Base-by-base conservation (phyloP, 1,140 invertebrate genomes). In the Metaphire vulgaris region DNA sequence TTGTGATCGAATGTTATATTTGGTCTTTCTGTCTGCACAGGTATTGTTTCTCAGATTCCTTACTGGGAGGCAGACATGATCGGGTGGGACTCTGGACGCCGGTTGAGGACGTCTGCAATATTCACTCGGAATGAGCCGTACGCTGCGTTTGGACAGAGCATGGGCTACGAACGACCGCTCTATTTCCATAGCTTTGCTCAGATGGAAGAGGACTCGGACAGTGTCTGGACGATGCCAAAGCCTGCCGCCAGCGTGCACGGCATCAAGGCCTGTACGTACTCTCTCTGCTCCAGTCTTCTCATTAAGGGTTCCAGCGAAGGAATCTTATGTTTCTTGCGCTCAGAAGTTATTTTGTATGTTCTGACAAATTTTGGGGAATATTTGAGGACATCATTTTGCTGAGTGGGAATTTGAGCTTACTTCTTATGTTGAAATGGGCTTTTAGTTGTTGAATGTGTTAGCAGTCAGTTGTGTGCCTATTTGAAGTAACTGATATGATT, bases 131-230 rank as follows among this genome's bases (percentile, higher is more conserved):
- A 98, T 0, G 90, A 92, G 83, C 92, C 93, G 83, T 92, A 92
- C 41, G 97, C 95, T n/a, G 91, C 97, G 15, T 99, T 99, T 88
- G 94, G 94, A 12, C 96, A 98, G 86, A 94, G 95, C 32, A 98
- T 99, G 95, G 97, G 96, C 0, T 99, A 99, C 85, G 97, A 99
- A 85, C 88, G 97, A 79, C 94, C 97, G 0, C 90, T 93, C 56
- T 99, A 93, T 90, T 99, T 98, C 87, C 90, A 93, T 26, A 73
- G 31, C 32, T 26, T 34, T 6, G 26, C 6, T 12, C 33, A 56
- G 26, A 41, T n/a, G 29, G 72, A 73, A 41, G 72, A 73, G 14
- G 33, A 34, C 31, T 31, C 28, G 34, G 28, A 73, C 31, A 73
- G 56, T 30, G 34, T 73, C 34, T 73, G 72, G 72, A 73, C 72